phyloP scores from a whole-genome alignment of 1,140 invertebrate species.

The Frieseomelitta varia region DNA sequence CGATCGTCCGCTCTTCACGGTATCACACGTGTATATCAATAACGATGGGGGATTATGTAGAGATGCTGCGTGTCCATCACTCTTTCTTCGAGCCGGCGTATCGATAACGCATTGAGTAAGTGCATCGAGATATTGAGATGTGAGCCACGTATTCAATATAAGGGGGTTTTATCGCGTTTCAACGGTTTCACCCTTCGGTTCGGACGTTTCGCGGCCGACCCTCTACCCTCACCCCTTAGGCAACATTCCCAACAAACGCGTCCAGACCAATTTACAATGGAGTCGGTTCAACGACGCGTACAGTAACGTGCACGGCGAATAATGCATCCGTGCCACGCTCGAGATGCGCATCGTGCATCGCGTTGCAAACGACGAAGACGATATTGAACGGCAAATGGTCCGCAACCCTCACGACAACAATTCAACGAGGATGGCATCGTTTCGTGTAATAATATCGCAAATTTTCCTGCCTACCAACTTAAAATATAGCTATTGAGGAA shows the following conservation, averaged over 20 bases:
- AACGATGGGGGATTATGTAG: neutral
- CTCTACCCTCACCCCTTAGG: slow-evolving; percentile 10
- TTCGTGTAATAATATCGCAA: slow-evolving; percentile 17
- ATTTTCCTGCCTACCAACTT: slow-evolving; percentile 11
- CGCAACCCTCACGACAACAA: slow-evolving; percentile 22
- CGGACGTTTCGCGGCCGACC: neutral
- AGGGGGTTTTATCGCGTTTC: slow-evolving; percentile 64
- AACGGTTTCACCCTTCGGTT: slow-evolving; percentile 13
- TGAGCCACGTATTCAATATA: slow-evolving; percentile 75
- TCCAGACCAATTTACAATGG: slow-evolving; percentile 65
- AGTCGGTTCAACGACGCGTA: slow-evolving; percentile 55
- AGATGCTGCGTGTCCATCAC: neutral
- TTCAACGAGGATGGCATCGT: slow-evolving; percentile 24
- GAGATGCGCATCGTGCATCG: slow-evolving; percentile 52
- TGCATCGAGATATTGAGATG: slow-evolving; percentile 72
- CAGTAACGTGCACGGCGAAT: slow-evolving; percentile 58
- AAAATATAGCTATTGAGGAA: neutral
- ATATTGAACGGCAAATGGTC: slow-evolving; percentile 32
- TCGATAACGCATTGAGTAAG: slow-evolving; percentile 56
- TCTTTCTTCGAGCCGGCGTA: slow-evolving; percentile 28
- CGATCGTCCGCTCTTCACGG: neutral
- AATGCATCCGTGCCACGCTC: slow-evolving; percentile 55
- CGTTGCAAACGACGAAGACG: slow-evolving; percentile 33
- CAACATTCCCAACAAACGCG: slow-evolving; percentile 53
- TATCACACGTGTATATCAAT: too few species aligned